A percentile compares a stretch with the other conserved stretches of the same genome.
phyloP scores from a whole-genome alignment of 2,797 vertebrate species.

The Hippocampus kuda region DNA sequence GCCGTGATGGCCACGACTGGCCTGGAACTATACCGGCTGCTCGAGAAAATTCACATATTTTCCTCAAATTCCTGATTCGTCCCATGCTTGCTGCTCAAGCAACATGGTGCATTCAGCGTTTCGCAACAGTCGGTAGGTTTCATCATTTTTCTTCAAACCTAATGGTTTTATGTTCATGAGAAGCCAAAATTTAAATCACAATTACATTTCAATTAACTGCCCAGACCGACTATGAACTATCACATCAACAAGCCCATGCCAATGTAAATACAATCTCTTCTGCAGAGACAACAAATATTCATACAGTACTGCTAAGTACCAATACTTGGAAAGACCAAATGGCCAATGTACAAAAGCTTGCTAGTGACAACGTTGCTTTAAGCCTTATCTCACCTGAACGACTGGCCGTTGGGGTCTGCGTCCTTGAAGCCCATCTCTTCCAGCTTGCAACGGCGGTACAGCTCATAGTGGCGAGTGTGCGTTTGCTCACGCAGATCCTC shows the following conservation, averaged over 20 bases:
- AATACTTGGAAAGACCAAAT: background rate
- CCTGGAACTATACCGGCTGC: too few relatives aligned
- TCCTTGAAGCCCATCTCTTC: conserved; percentile 99
- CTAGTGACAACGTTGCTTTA: background rate
- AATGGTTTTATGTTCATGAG: too few relatives aligned
- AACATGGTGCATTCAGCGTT: too few relatives aligned
- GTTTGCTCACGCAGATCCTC: conserved; percentile 95
- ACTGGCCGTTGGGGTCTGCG: conserved; percentile 82
- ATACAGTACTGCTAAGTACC: background rate
- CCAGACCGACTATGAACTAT: too few relatives aligned
- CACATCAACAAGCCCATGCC: background rate
- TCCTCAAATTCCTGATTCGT: too few relatives aligned
- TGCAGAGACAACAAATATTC: background rate
- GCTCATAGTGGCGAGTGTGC: conserved; percentile 89
- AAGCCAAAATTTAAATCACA: too few relatives aligned
- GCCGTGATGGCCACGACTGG: too few relatives aligned
- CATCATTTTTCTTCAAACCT: too few relatives aligned
- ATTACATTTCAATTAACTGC: too few relatives aligned
- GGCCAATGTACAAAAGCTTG: background rate
- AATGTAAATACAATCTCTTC: background rate
- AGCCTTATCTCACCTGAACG: conserved; percentile 78
- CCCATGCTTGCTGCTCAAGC: too few relatives aligned
- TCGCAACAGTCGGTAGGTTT: too few relatives aligned
- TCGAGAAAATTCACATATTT: too few relatives aligned
- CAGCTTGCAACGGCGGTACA: conserved; percentile 89